Percentiles rank a stretch among this genome's conserved stretches.
Conservation (phyloP, 2,888 invertebrate species). For the Sepiola atlantica region DNA sequence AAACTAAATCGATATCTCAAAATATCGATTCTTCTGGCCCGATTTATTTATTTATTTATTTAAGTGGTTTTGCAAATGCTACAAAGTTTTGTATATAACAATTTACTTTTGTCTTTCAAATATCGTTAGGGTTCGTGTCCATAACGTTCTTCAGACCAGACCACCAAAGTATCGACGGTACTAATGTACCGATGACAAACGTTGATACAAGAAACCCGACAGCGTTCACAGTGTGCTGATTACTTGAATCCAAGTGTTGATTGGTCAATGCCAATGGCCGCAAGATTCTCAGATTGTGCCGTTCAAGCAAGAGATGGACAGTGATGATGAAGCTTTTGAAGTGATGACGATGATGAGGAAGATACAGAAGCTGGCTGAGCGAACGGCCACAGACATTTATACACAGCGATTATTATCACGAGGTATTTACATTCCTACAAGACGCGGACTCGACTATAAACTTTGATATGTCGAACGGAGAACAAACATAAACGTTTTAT, state of each 20-base stretch:
- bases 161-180: background rate
- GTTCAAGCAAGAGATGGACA: background rate
- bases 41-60: too few species aligned
- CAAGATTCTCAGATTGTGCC: background rate
- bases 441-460: background rate
- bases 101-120: background rate
- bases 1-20: too few species aligned
- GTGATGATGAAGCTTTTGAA: background rate
- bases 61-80: too few species aligned
- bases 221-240: background rate
- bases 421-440: background rate
- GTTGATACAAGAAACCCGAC: background rate
- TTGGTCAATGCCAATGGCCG: background rate
- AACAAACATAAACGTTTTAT: background rate
- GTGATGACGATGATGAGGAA: background rate
- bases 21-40: too few species aligned
- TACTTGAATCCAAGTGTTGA: background rate
- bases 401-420: background rate
- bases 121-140: background rate
- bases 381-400: background rate
- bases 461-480: background rate
- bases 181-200: background rate
- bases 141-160: background rate
- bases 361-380: background rate
- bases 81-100: background rate